Evolutionary conservation across 2,797 vertebrate species (phyloP), one percentile per base, ranked within the genome.

Genomic region (Erethizon dorsatum): DNA sequence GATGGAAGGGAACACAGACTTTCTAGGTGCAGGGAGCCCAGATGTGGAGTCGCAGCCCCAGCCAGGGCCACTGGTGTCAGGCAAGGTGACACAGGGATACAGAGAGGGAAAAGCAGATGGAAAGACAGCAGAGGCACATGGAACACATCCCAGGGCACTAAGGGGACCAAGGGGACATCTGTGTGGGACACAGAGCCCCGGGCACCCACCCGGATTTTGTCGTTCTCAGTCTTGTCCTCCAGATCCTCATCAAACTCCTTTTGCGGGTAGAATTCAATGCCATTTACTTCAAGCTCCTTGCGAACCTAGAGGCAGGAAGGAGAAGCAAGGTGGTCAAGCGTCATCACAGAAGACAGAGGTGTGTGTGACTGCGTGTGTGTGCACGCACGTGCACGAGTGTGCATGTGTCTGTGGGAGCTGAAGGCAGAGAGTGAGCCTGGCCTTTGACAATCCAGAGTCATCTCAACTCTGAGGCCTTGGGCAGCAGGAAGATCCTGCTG

Each of bases 231-330:
- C 98, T 99, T 99, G 98, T 99, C 99, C 95, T 99, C 99, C 98
- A 99, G 98, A 98, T 99, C 99, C 17, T 99, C 99, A 96, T 99
- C 99, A 89, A 99, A 99, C 97, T 99, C 99, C 97, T 99, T 99
- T 98, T 99, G 99, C 4, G 99, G 99, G 95, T 99, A 99, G 98
- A 99, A 99, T 97, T 99, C 99, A 0, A 99, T 99, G 65, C 99
- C 99, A 1, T 99, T 98, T 90, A 99, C 98, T 98, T 99, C 99
- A 86, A 99, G 98, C 98, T 99, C 99, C 98, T 99, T 99, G 97
- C 99, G 99, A 59, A 99, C 99, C 99, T 99, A 94, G 52, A 37
- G 77, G 93, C 41, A 37, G 78, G 98, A 28, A 52, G 50, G 37
- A 84, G 65, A 57, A 75, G 14, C 59, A 67, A 50, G 50, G 71